phyloP scores from a whole-genome alignment of 2,888 invertebrate genomes.

The Pimpla rufipes region DNA sequence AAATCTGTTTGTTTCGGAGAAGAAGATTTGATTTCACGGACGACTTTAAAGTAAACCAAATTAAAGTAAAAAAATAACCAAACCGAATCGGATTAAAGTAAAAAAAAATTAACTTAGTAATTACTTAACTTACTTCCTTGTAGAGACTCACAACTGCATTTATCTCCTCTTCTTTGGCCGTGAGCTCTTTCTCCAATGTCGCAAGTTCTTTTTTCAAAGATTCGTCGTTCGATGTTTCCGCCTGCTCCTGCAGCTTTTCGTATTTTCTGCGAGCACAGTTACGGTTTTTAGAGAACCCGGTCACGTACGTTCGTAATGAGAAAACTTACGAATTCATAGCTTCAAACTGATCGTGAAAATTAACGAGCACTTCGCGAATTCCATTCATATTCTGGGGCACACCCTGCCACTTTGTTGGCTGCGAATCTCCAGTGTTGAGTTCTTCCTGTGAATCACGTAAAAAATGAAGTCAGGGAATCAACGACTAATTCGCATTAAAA shows the following conservation, averaged over 20 bases:
- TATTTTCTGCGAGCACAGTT: conserved; percentile 74
- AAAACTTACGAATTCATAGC: conserved; percentile 76
- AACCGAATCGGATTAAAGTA: too few relatives aligned
- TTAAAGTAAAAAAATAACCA: too few relatives aligned
- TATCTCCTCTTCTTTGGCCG: conserved; percentile 81
- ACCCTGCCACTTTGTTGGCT: conserved; percentile 38
- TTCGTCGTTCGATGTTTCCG: conserved; percentile 75
- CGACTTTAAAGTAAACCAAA: too few relatives aligned
- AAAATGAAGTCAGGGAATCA: too few relatives aligned
- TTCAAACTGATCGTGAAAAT: conserved; percentile 80
- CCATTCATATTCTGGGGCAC: conserved; percentile 68
- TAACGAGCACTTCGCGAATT: conserved; percentile 76
- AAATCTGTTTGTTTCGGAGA: too few relatives aligned
- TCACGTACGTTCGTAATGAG: not conserved
- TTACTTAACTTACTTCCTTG: conserved; percentile 77
- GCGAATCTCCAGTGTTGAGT: conserved; percentile 39
- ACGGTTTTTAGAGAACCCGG: not conserved
- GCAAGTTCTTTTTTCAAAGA: conserved; percentile 74
- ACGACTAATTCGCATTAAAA: too few relatives aligned
- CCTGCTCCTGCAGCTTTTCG: conserved; percentile 77
- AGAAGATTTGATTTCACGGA: too few relatives aligned
- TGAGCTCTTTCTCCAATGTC: conserved; percentile 78
- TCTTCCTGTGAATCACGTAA: conserved; percentile 49
- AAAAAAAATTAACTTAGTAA: too few relatives aligned
- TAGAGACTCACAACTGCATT: conserved; percentile 80